phyloP scores from a whole-genome alignment of 2,797 vertebrate species.

The Phaenicophaeus curvirostris region DNA sequence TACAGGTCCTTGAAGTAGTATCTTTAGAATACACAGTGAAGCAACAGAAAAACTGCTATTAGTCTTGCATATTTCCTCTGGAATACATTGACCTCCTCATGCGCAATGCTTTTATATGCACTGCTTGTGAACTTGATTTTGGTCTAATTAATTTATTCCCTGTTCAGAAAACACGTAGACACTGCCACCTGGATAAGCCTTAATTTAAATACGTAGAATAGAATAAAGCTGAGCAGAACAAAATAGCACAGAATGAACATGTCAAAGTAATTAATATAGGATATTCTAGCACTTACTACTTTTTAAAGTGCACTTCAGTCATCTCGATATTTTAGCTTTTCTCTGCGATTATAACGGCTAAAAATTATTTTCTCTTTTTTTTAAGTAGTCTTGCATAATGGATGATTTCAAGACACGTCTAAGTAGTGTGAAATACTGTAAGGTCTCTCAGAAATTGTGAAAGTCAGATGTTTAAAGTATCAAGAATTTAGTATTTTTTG shows the following conservation, averaged over 20 bases:
- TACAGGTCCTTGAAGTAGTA: background rate
- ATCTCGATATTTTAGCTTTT: background rate
- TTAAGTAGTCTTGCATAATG: background rate
- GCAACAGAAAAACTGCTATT: background rate
- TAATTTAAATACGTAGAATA: background rate
- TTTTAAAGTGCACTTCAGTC: background rate
- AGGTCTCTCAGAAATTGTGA: background rate
- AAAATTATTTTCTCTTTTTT: background rate
- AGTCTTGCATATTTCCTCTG: background rate
- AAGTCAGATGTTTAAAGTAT: background rate
- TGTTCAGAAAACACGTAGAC: background rate
- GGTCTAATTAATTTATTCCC: conserved; percentile 36
- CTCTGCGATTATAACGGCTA: background rate
- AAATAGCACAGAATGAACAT: background rate
- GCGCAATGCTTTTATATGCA: background rate
- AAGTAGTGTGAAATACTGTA: background rate
- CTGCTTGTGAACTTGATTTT: background rate
- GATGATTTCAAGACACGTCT: background rate
- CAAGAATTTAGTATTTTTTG: background rate
- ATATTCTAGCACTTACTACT: background rate
- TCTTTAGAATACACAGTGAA: background rate
- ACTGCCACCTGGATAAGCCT: background rate
- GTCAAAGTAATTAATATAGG: background rate
- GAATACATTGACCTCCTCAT: background rate
- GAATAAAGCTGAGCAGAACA: background rate